phyloP scores from a whole-genome alignment of 2,113 vertebrate species.

The Clarias batrachus region DNA sequence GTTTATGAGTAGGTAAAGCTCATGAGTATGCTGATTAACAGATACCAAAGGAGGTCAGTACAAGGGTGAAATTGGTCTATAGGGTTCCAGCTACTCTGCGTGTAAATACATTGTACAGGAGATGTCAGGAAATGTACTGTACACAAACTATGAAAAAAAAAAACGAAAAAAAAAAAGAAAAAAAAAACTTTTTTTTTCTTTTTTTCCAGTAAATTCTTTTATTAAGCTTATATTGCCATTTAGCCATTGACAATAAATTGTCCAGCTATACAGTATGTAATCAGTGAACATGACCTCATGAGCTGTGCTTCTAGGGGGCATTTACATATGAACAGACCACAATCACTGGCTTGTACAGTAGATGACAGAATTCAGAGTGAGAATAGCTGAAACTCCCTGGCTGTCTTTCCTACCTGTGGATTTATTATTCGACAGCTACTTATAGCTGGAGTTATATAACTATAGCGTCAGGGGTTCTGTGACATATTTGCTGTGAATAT shows the following conservation, averaged over 20 bases:
- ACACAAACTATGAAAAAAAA: background rate
- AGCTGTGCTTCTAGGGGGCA: background rate
- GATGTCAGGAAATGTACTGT: background rate
- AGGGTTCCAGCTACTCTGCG: background rate
- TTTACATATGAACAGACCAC: background rate
- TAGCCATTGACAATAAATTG: background rate
- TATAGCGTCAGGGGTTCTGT: background rate
- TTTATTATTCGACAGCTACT: constrained; percentile 12
- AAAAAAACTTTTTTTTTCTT: no score
- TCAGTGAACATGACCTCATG: background rate
- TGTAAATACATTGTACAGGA: background rate
- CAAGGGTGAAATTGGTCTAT: background rate
- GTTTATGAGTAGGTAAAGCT: constrained; percentile 7
- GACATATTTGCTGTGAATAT: background rate
- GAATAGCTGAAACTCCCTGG: background rate
- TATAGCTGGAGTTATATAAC: constrained; percentile 7
- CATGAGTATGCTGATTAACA: constrained; percentile 23
- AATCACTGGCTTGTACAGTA: background rate
- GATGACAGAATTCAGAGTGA: background rate
- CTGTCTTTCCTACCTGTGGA: background rate
- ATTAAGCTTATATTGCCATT: background rate
- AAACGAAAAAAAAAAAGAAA: background rate
- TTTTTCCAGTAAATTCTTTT: background rate
- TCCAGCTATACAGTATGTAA: background rate
- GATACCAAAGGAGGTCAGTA: background rate